These are phyloP conservation scores for Apeira syringaria DNA, from an alignment of 2,888 invertebrate species.

Conservation along the genomic window DNA sequence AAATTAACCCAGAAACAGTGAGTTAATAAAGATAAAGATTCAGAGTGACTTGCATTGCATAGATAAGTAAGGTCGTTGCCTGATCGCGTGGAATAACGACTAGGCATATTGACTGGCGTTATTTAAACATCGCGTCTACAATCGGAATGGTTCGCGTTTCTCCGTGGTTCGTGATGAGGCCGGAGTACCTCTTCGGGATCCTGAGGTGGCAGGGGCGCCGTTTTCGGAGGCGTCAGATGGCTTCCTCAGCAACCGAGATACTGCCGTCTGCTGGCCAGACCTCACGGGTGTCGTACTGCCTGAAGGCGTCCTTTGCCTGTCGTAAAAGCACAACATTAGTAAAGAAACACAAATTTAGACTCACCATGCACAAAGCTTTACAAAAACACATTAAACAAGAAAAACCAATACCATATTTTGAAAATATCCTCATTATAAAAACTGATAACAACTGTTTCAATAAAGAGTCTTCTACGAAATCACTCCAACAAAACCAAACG, in stretches of 20 bases:
- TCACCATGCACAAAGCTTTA: constrained; percentile 39
- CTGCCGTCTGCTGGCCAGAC: constrained; percentile 85
- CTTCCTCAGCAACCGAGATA: constrained; percentile 85
- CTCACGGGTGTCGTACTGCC: constrained; percentile 89
- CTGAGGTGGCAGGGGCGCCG: constrained; percentile 75
- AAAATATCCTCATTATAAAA: constrained; percentile 7
- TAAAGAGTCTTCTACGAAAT: constrained; percentile 1
- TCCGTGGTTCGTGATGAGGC: constrained; percentile 74
- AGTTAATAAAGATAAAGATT: constrained; percentile 33
- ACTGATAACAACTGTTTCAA: no score
- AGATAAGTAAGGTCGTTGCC: constrained; percentile 32
- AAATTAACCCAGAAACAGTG: constrained; percentile 28
- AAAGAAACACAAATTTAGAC: constrained; percentile 8
- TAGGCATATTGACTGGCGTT: constrained; percentile 19
- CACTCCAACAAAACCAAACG: constrained; percentile 14
- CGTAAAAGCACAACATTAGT: constrained; percentile 28
- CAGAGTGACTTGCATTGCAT: constrained; percentile 54
- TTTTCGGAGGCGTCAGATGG: constrained; percentile 88
- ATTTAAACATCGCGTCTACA: constrained; percentile 72
- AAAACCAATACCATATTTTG: constrained; percentile 32
- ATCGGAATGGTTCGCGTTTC: constrained; percentile 89
- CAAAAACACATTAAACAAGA: constrained; percentile 25
- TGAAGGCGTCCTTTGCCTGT: constrained; percentile 90
- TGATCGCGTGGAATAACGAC: constrained; percentile 18
- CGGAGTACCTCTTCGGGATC: constrained; percentile 67